Percentiles rank a stretch among this genome's conserved stretches.
Evolutionary conservation across 1,140 invertebrate genomes (phyloP).

Genomic region (Belonocnema kinseyi): DNA sequence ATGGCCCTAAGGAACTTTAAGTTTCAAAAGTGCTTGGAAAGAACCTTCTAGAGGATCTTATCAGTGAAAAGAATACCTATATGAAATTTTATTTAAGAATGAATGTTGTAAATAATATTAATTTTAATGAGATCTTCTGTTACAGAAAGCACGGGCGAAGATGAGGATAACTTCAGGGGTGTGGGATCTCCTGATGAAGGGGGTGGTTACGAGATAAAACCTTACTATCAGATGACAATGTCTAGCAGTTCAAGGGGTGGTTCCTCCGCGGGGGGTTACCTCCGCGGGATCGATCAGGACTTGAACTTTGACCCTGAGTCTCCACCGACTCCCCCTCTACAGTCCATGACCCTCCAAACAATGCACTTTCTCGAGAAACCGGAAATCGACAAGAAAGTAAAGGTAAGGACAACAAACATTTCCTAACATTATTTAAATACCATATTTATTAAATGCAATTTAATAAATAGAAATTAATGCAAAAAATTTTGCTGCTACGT

Average conservation of each 20-base stretch:
- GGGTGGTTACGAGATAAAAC: conserved; percentile 61
- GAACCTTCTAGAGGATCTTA: too few species aligned
- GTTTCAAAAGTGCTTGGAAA: too few species aligned
- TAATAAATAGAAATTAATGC: too few species aligned
- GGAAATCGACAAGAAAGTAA: conserved; percentile 77
- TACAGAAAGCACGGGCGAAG: conserved; percentile 71
- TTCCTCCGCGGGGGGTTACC: conserved; percentile 58
- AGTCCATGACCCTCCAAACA: conserved; percentile 53
- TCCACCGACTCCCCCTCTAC: conserved; percentile 54
- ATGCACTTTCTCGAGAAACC: conserved; percentile 73
- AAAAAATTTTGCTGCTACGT: too few species aligned
- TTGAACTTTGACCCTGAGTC: conserved; percentile 71
- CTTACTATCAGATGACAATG: conserved; percentile 57
- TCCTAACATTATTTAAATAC: background rate
- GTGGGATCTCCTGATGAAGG: conserved; percentile 60
- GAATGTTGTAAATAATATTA: too few species aligned
- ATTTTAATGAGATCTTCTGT: conserved; percentile 38
- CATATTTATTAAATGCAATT: too few species aligned
- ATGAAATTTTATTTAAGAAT: background rate
- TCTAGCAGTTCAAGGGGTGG: conserved; percentile 47
- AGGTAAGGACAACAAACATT: conserved; percentile 67
- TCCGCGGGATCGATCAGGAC: conserved; percentile 58
- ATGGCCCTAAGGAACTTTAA: too few species aligned
- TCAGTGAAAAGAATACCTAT: background rate
- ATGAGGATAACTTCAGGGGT: conserved; percentile 68